These are phyloP conservation scores for Drosophila pruinosa DNA, from an alignment of 1,140 invertebrate species.

Conservation along the genomic window DNA sequence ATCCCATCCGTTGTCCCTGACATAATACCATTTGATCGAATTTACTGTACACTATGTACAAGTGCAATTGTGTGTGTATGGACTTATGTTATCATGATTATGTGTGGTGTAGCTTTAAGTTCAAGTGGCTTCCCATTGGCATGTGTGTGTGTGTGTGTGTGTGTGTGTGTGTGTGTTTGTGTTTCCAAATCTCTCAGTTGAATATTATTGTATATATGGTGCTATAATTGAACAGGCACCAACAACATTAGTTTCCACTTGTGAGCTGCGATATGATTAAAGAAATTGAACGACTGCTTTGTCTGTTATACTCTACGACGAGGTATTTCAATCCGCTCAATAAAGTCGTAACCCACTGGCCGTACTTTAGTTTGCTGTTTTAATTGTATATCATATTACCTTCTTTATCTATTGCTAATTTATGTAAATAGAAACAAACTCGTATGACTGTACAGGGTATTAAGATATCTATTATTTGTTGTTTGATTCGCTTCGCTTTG, in stretches of 20 bases:
- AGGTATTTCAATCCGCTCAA: neutral
- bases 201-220: constrained; percentile 6
- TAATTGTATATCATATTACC: too few relatives aligned
- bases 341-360: too few relatives aligned
- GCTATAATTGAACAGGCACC: constrained; percentile 11
- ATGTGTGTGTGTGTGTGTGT: too few relatives aligned
- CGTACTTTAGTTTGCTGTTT: too few relatives aligned
- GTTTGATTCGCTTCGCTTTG: constrained; percentile 1
- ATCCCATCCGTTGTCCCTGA: constrained; percentile 3
- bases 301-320: neutral
- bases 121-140: constrained; percentile 22
- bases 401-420: too few relatives aligned
- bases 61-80: neutral
- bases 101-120: constrained; percentile 7
- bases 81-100: constrained; percentile 27
- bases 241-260: constrained; percentile 30
- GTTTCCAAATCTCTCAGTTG: constrained; percentile 11
- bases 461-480: constrained; percentile 3
- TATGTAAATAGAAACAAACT: neutral
- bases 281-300: constrained; percentile 15
- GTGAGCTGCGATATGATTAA: constrained; percentile 44
- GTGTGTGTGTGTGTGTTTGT: too few relatives aligned
- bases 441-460: neutral
- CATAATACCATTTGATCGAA: neutral
- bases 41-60: neutral